These are phyloP conservation scores for Salticus scenicus DNA, from an alignment of 2,888 invertebrate genomes.

Conservation along the genomic window DNA sequence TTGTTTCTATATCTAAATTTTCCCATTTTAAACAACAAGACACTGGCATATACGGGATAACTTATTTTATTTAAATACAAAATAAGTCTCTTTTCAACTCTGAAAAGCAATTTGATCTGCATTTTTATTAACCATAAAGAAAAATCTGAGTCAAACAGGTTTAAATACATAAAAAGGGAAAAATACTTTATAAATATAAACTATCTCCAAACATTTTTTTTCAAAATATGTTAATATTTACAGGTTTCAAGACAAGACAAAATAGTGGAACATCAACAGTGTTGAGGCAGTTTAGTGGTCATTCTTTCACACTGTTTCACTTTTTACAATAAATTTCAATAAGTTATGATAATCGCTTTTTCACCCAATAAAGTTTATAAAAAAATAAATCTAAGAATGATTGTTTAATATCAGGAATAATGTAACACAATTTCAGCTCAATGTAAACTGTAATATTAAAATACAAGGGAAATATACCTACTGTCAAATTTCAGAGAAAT, in stretches of 20 bases:
- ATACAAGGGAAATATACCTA: no score
- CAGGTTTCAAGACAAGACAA: conserved; percentile 18
- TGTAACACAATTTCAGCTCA: no score
- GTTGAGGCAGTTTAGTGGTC: not conserved
- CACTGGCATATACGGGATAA: no score
- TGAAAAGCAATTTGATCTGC: not conserved
- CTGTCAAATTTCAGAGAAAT: no score
- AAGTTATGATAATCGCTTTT: no score
- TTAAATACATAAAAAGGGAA: conserved; percentile 22
- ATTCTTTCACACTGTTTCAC: not conserved
- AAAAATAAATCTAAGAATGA: no score
- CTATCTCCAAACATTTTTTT: conserved; percentile 15
- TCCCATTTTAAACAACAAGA: no score
- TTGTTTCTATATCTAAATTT: no score
- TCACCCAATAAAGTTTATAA: no score
- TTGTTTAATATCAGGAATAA: no score
- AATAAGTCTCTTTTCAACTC: not conserved
- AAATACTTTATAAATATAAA: conserved; percentile 31
- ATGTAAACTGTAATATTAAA: no score
- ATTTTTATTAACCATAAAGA: not conserved
- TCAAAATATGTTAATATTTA: conserved; percentile 22
- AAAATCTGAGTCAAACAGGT: not conserved
- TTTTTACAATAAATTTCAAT: no score
- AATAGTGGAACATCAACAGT: not conserved
- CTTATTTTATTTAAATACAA: conserved; percentile 3